Percentiles rank a stretch among this genome's conserved stretches.
Conservation (phyloP, 2,113 vertebrate genomes). For the Oreotrochilus melanogaster region DNA sequence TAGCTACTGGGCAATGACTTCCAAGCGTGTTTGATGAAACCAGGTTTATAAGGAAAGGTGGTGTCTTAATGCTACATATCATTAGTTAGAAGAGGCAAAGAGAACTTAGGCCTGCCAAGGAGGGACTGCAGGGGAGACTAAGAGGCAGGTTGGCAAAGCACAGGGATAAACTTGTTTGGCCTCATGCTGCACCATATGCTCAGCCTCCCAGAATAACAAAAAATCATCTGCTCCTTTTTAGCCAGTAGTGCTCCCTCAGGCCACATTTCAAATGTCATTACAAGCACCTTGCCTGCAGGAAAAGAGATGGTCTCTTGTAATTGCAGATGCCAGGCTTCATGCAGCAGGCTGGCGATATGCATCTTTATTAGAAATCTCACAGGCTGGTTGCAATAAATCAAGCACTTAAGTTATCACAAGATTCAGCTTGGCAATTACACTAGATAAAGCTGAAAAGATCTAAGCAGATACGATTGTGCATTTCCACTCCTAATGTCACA, state of each 20-base stretch:
- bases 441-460: not conserved
- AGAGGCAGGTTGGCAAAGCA: conserved; percentile 8
- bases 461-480: not conserved
- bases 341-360: not conserved
- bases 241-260: not conserved
- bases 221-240: conserved; percentile 44
- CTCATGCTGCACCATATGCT: conserved; percentile 47
- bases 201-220: conserved; percentile 45
- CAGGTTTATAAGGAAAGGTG: not conserved
- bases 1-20: not conserved
- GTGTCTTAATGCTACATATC: not conserved
- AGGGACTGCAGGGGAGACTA: not conserved
- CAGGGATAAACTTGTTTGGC: conserved; percentile 4
- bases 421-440: not conserved
- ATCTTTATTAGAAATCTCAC: not conserved
- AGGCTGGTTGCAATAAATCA: not conserved
- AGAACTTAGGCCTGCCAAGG: not conserved
- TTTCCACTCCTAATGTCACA: not conserved
- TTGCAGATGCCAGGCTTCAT: not conserved
- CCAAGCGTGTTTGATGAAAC: not conserved
- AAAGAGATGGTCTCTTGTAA: not conserved
- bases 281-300: not conserved
- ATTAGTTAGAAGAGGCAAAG: not conserved
- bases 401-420: not conserved
- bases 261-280: conserved; percentile 10